phyloP scores from a whole-genome alignment of 2,113 vertebrate genomes.

The Danio rerio region GRCz12tu NC_133198.1:28232001-28232500 shows the following conservation, averaged over 20 bases:
- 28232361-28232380: neutral
- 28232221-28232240: constrained; percentile 2
- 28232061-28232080: constrained; percentile 7
- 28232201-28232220: neutral
- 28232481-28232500: too few relatives aligned
- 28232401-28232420: neutral
- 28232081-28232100: neutral
- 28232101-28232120: neutral
- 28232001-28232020: constrained; percentile 29
- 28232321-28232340: neutral
- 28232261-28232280: neutral
- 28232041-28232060: neutral
- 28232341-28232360: neutral
- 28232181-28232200: neutral
- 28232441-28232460: too few relatives aligned
- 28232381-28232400: neutral
- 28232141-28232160: constrained; percentile 16
- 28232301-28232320: neutral
- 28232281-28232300: neutral
- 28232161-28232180: neutral
- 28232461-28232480: too few relatives aligned
- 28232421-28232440: too few relatives aligned
- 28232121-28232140: constrained; percentile 24
- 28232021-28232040: constrained; percentile 22
- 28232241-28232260: constrained; percentile 7